Conservation (phyloP, 2,113 vertebrate species). For the Danio rerio region GRCz12tu NC_133176.1:21761501-21762000, state of each 20-base stretch:
- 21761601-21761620: conserved; percentile 34
- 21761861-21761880: not conserved
- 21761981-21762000: not conserved
- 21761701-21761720: conserved; percentile 22
- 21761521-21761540: not conserved
- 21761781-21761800: conserved; percentile 32
- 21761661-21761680: conserved; percentile 48
- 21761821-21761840: conserved; percentile 37
- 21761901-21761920: not conserved
- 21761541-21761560: not conserved
- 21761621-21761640: conserved; percentile 9
- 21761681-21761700: conserved; percentile 33
- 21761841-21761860: conserved; percentile 24
- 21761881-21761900: not conserved
- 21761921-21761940: not conserved
- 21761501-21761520: not conserved
- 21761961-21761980: not conserved
- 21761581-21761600: conserved; percentile 1
- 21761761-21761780: conserved; percentile 31
- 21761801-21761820: conserved; percentile 31
- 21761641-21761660: conserved; percentile 32
- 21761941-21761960: not conserved
- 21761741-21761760: conserved; percentile 50
- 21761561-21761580: not conserved
- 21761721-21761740: conserved; percentile 50